These are phyloP conservation scores for Anser cygnoides DNA, from an alignment of 2,113 vertebrate genomes.

Conservation along the genomic window DNA sequence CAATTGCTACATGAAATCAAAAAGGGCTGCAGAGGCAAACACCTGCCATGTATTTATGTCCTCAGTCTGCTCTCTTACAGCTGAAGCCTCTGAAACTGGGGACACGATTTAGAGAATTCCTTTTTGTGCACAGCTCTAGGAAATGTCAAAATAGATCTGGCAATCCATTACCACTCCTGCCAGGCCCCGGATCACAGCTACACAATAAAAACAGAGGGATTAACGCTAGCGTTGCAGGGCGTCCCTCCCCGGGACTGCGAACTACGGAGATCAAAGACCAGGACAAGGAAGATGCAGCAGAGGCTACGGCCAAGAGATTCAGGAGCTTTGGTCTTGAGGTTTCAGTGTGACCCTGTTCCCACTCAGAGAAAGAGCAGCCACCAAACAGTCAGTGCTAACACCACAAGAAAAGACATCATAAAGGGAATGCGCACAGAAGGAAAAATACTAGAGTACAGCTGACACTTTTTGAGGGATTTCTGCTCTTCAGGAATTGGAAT, in stretches of 20 bases:
- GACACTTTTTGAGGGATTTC: conserved; percentile 79
- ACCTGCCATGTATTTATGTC: not conserved
- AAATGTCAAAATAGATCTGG: not conserved
- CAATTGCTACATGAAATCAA: not conserved
- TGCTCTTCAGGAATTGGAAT: conserved; percentile 85
- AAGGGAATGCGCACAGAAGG: conserved; percentile 81
- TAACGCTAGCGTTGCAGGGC: not conserved
- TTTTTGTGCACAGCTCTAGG: conserved; percentile 4
- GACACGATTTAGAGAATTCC: not conserved
- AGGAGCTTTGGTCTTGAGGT: conserved; percentile 72
- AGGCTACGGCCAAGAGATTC: conserved; percentile 63
- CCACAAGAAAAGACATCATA: conserved; percentile 87
- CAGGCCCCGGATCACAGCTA: not conserved
- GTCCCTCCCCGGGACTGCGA: conserved; percentile 2
- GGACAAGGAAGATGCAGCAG: conserved; percentile 41
- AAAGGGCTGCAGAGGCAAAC: not conserved
- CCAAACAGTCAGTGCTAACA: conserved; percentile 86
- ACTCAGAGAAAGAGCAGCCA: conserved; percentile 90
- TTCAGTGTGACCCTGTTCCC: conserved; percentile 61
- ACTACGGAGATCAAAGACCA: conserved; percentile 24
- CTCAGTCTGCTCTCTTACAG: not conserved
- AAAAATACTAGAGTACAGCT: conserved; percentile 79
- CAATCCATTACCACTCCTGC: conserved; percentile 66
- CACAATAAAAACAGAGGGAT: conserved; percentile 1
- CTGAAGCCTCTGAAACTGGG: not conserved